These are phyloP conservation scores for Cryptophagus acutangulus DNA, from an alignment of 2,888 invertebrate genomes.

Conservation along the genomic window DNA sequence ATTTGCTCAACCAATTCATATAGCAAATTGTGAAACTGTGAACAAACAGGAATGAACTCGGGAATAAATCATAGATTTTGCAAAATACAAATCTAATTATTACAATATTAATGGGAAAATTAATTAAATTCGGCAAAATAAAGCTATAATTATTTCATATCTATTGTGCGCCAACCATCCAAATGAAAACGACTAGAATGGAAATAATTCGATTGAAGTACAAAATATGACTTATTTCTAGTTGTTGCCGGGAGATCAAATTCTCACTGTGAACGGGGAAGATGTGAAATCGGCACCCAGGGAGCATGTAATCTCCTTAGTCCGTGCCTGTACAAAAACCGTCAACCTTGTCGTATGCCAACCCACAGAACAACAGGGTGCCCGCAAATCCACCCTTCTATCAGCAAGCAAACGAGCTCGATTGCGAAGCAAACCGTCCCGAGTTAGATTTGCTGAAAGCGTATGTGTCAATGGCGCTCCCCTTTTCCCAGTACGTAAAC, in stretches of 20 bases:
- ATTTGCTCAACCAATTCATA: too few species aligned
- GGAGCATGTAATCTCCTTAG: conserved; percentile 84
- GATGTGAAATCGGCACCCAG: conserved; percentile 81
- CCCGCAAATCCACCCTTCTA: conserved; percentile 74
- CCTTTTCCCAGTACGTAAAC: conserved; percentile 66
- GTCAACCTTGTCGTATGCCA: conserved; percentile 80
- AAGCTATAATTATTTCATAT: too few species aligned
- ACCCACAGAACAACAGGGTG: conserved; percentile 57
- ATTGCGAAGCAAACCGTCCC: conserved; percentile 72
- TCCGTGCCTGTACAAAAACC: conserved; percentile 72
- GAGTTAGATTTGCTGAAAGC: conserved; percentile 85
- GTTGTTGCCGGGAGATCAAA: conserved; percentile 87
- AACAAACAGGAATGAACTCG: too few species aligned
- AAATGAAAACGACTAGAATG: too few species aligned
- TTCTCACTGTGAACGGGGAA: conserved; percentile 84
- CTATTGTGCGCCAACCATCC: too few species aligned
- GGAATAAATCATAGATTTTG: too few species aligned
- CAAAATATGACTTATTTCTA: too few species aligned
- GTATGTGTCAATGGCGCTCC: conserved; percentile 82
- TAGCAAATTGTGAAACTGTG: too few species aligned
- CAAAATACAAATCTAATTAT: too few species aligned
- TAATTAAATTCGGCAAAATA: too few species aligned
- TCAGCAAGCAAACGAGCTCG: conserved; percentile 84
- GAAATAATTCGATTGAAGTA: too few species aligned
- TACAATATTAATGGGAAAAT: too few species aligned